Conservation (phyloP, 2,888 invertebrate species). For the Leptarthrus brevirostris region DNA sequence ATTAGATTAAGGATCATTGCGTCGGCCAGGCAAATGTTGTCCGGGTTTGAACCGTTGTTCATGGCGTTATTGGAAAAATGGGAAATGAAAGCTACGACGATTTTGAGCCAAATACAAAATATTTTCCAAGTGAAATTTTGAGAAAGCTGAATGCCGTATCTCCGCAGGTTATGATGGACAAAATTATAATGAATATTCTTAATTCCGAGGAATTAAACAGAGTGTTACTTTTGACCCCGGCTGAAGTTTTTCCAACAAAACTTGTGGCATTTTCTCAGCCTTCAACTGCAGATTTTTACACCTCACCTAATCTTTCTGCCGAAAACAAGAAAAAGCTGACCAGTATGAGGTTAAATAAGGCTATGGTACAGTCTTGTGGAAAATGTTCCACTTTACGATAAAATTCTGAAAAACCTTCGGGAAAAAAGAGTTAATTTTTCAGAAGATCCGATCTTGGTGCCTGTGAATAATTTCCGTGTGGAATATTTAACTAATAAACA, state of each 20-base stretch:
- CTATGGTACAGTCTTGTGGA: slow-evolving; percentile 70
- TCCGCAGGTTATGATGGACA: slow-evolving; percentile 57
- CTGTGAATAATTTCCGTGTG: slow-evolving; percentile 72
- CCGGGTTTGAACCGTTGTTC: slow-evolving; percentile 69
- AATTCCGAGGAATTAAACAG: slow-evolving; percentile 59
- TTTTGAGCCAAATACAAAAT: neutral
- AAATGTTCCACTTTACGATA: slow-evolving; percentile 72
- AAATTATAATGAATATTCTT: slow-evolving; percentile 58
- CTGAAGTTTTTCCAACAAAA: slow-evolving; percentile 58
- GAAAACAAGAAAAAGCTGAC: slow-evolving; percentile 65
- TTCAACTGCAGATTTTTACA: slow-evolving; percentile 59
- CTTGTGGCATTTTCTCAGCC: slow-evolving; percentile 63
- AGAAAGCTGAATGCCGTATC: slow-evolving; percentile 57
- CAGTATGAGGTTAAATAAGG: slow-evolving; percentile 70
- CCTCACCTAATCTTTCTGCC: slow-evolving; percentile 49
- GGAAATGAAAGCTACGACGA: slow-evolving; percentile 4
- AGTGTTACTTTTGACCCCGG: slow-evolving; percentile 56
- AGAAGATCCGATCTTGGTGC: slow-evolving; percentile 71
- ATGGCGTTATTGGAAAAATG: slow-evolving; percentile 64
- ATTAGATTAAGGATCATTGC: slow-evolving; percentile 76
- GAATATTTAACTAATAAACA: slow-evolving; percentile 71
- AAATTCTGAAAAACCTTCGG: slow-evolving; percentile 70
- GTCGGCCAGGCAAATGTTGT: slow-evolving; percentile 80
- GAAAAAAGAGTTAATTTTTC: slow-evolving; percentile 70
- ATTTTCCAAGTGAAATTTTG: slow-evolving; percentile 55